Base-by-base conservation (phyloP, 1,140 invertebrate genomes). In the Delia radicum region DNA sequence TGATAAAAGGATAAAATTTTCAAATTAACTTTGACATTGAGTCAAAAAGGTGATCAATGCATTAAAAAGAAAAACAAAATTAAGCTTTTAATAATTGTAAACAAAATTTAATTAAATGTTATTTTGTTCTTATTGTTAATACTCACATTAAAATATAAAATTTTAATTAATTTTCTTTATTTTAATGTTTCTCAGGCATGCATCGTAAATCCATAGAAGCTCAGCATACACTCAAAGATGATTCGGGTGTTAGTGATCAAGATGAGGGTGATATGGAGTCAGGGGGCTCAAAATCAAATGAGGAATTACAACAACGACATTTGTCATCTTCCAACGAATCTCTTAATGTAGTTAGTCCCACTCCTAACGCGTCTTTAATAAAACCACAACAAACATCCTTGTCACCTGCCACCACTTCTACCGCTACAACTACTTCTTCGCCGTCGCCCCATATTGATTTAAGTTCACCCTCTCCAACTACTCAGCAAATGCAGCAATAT, bases 121-220 rank as follows among this genome's bases (percentile, higher is more conserved):
- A n/a, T n/a, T n/a, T n/a, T n/a, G n/a, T n/a, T n/a, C n/a, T n/a
- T n/a, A n/a, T n/a, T n/a, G n/a, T n/a, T n/a, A n/a, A n/a, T n/a
- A n/a, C n/a, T n/a, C n/a, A n/a, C n/a, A n/a, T n/a, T n/a, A n/a
- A n/a, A n/a, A n/a, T n/a, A n/a, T n/a, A n/a, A n/a, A n/a, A n/a
- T n/a, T n/a, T n/a, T n/a, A n/a, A 28, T 28, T 8, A 13, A 29
- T n/a, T 5, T 31, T 29, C 15, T 29, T 65, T 65, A 13, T 28
- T 1, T n/a, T n/a, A n/a, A n/a, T n/a, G 10, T 29, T 2, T 26
- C 15, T n/a, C 87, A 99, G 98, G 98, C 86, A 99, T 99, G 98
- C 98, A 99, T 88, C 94, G 97, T 80, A 99, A 99, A 89, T 98
- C 96, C 18, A 87, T 98, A 77, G 97, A 99, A 89, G 97, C 97